phyloP scores from a whole-genome alignment of 2,888 invertebrate species.

The Lepidochrysops patricia region DNA sequence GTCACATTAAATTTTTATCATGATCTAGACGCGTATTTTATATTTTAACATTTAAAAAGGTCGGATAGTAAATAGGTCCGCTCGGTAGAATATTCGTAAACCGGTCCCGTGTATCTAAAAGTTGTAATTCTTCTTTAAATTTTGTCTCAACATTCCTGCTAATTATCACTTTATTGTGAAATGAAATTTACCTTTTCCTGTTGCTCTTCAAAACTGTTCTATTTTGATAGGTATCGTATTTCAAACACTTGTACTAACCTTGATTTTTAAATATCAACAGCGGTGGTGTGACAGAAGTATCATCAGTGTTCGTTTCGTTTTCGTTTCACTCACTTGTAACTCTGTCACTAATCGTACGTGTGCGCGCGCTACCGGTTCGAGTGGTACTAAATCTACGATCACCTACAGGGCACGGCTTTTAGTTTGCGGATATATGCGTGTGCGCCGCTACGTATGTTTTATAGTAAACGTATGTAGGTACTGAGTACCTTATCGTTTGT shows the following conservation, averaged over 20 bases:
- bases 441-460: neutral
- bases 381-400: neutral
- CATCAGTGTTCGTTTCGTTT: neutral
- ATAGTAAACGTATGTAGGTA: neutral
- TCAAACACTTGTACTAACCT: neutral
- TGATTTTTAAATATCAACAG: neutral
- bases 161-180: neutral
- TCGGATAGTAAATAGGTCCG: neutral
- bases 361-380: neutral
- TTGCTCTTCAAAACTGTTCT: neutral
- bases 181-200: neutral
- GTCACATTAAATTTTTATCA: neutral
- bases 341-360: neutral
- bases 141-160: neutral
- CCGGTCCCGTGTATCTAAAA: neutral
- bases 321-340: constrained; percentile 3
- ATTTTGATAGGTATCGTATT: neutral
- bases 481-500: neutral
- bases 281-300: neutral
- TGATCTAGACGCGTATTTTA: neutral
- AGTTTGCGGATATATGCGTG: neutral
- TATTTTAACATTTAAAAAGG: neutral
- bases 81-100: neutral
- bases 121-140: neutral
- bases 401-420: neutral